phyloP scores from a whole-genome alignment of 37 sponge, comb jelly and placozoan species.

The Aphrocallistes beatrix region DNA sequence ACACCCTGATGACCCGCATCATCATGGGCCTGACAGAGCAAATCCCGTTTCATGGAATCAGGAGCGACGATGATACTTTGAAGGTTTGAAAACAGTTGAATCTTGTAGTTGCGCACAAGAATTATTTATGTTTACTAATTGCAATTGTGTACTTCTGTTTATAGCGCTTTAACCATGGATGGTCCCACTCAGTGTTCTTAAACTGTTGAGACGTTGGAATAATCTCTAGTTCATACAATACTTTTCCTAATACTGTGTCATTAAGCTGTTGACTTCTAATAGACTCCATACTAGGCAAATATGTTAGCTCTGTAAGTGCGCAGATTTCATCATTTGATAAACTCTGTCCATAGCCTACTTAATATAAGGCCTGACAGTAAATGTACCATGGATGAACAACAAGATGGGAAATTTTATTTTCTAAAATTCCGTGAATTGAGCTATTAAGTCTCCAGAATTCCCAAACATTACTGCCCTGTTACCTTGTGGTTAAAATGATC shows the following conservation, averaged over 20 bases:
- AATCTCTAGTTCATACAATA: background rate
- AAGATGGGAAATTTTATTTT: too few species aligned
- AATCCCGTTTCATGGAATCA: background rate
- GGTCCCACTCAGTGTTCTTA: slow-evolving; percentile 15
- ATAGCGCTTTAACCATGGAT: slow-evolving; percentile 28
- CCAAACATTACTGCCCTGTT: too few species aligned
- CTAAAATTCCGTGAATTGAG: too few species aligned
- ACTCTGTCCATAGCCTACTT: too few species aligned
- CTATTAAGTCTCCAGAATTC: too few species aligned
- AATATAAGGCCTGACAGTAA: too few species aligned
- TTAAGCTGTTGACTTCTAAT: background rate
- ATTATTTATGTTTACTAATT: slow-evolving; percentile 25
- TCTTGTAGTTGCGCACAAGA: slow-evolving; percentile 28
- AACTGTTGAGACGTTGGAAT: background rate
- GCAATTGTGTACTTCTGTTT: slow-evolving; percentile 29
- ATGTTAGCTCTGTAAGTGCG: background rate
- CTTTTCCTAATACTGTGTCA: background rate
- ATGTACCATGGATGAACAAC: too few species aligned
- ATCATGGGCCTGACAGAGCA: slow-evolving; percentile 17
- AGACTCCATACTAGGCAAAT: background rate
- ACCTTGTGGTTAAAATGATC: too few species aligned
- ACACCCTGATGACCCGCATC: slow-evolving; percentile 20
- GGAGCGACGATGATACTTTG: background rate
- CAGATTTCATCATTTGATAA: background rate
- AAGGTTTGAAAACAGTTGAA: background rate